These are phyloP conservation scores for Podarcis muralis DNA, from an alignment of 2,113 vertebrate genomes.

Conservation along the genomic window DNA sequence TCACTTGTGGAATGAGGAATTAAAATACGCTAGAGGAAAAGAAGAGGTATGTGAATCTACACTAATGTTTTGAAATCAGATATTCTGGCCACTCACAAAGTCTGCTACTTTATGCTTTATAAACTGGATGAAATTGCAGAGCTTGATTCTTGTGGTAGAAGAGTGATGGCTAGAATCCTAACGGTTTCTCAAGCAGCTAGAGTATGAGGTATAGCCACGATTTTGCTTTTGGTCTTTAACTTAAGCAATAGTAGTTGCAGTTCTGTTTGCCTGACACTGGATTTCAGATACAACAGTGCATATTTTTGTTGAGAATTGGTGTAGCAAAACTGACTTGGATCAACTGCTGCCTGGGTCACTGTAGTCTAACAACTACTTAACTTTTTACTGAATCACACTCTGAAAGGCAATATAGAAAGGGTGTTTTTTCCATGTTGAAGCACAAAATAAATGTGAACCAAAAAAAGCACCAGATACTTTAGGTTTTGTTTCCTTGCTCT, in stretches of 20 bases:
- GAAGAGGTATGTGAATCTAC: slow-evolving; percentile 81
- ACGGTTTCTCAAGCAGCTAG: not conserved
- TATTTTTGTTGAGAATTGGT: not conserved
- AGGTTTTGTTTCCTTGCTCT: not conserved
- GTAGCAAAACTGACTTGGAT: not conserved
- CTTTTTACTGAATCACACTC: not conserved
- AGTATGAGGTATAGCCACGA: too few relatives aligned
- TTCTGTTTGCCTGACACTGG: not conserved
- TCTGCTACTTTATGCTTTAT: not conserved
- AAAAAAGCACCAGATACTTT: not conserved
- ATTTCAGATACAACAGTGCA: not conserved
- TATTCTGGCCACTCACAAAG: too few relatives aligned
- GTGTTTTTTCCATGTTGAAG: not conserved
- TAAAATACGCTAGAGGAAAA: slow-evolving; percentile 88
- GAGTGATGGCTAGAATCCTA: not conserved
- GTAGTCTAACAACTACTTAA: not conserved
- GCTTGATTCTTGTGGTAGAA: not conserved
- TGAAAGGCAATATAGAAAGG: not conserved
- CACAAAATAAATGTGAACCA: not conserved
- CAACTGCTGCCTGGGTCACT: not conserved
- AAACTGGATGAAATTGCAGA: not conserved
- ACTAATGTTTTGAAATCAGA: slow-evolving; percentile 1
- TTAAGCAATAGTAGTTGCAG: not conserved
- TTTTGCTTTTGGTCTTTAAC: not conserved
- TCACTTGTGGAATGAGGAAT: slow-evolving; percentile 92